Percentiles rank a stretch among this genome's conserved stretches.
Conservation (phyloP, 92 coral and sea anemone species). For the Ricordea florida region DNA sequence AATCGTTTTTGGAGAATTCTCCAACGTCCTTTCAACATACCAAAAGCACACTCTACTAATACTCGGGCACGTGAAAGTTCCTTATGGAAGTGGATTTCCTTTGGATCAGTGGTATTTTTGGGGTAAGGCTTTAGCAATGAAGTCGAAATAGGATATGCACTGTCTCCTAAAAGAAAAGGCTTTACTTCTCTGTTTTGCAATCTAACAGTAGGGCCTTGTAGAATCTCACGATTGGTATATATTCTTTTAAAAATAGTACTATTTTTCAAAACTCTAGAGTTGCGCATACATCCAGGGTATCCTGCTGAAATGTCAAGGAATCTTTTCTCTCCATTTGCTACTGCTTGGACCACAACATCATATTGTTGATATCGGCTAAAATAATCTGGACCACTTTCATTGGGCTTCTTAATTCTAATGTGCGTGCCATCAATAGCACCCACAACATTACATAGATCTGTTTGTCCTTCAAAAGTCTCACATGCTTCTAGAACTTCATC, state of each 20-base stretch:
- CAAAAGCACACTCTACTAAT: conserved; percentile 14
- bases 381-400: conserved; percentile 7
- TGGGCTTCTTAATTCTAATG: conserved; percentile 1
- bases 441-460: conserved; percentile 24
- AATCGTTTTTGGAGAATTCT: not conserved
- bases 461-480: too few species aligned
- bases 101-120: too few species aligned
- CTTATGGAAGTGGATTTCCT: not conserved
- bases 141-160: too few species aligned
- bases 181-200: not conserved
- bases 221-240: not conserved
- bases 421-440: conserved; percentile 41
- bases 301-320: conserved; percentile 16
- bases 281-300: conserved; percentile 33
- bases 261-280: conserved; percentile 12
- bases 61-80: conserved; percentile 15
- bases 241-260: conserved; percentile 8
- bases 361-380: conserved; percentile 27
- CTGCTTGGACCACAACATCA: conserved; percentile 14
- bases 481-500: too few species aligned
- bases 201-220: not conserved
- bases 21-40: conserved; percentile 31
- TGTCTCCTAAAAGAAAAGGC: conserved; percentile 3
- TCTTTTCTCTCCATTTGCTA: not conserved
- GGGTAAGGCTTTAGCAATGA: too few species aligned